phyloP scores from a whole-genome alignment of 2,797 vertebrate genomes.

The Spatula versicolor region DNA sequence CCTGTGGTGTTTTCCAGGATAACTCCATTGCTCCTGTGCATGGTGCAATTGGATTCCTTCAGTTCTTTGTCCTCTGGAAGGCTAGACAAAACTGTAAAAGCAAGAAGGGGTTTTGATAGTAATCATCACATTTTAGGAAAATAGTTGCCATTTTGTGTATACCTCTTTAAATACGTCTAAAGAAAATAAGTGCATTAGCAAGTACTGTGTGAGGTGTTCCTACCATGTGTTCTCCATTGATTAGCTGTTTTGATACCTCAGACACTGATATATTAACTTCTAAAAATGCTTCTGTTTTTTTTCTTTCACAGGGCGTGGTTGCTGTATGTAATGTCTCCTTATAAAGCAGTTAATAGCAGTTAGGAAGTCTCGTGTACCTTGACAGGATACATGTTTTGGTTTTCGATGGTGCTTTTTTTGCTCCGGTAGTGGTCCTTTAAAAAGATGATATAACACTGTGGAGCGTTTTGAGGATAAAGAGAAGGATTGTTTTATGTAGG shows the following conservation, averaged over 20 bases:
- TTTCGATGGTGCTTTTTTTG: neutral
- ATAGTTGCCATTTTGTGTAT: neutral
- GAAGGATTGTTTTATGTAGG: neutral
- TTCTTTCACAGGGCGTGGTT: neutral
- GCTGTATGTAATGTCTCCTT: neutral
- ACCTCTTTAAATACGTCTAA: neutral
- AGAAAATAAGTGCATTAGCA: neutral
- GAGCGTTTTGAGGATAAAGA: neutral
- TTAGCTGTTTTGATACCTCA: neutral
- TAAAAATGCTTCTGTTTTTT: neutral
- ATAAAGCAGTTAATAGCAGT: neutral
- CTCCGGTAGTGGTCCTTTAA: neutral
- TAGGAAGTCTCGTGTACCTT: neutral
- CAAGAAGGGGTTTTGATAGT: neutral
- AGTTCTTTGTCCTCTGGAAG: neutral
- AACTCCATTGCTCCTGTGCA: neutral
- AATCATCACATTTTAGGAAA: neutral
- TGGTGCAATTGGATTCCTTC: neutral
- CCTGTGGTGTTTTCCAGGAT: neutral
- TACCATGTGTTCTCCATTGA: neutral
- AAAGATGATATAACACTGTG: neutral
- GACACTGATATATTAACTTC: neutral
- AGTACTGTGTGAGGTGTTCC: neutral
- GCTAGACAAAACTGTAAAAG: neutral
- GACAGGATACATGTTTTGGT: neutral